These are phyloP conservation scores for Theodoxus fluviatilis DNA, from an alignment of 2,888 invertebrate species.

Conservation along the genomic window DNA sequence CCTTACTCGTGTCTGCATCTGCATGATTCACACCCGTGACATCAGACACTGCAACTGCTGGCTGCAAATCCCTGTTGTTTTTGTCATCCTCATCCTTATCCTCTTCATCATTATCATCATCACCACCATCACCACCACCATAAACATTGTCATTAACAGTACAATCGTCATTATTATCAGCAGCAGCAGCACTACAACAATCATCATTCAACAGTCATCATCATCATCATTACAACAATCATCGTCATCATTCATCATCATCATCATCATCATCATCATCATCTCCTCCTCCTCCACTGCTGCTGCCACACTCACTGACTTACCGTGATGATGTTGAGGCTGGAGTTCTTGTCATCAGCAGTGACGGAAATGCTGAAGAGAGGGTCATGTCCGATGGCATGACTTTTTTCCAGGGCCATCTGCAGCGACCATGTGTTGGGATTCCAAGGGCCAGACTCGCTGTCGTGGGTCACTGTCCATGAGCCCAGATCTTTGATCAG, in stretches of 20 bases:
- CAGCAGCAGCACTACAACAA: not conserved
- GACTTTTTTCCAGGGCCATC: constrained; percentile 37
- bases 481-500: too few relatives aligned
- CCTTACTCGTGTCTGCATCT: too few relatives aligned
- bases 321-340: constrained; percentile 43
- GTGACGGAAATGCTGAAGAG: constrained; percentile 47
- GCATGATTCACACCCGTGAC: too few relatives aligned
- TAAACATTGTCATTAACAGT: not conserved
- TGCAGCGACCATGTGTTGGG: too few relatives aligned
- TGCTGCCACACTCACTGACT: constrained; percentile 20
- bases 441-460: too few relatives aligned
- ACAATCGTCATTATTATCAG: not conserved
- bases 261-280: not conserved
- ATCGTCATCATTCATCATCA: not conserved
- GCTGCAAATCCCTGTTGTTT: too few relatives aligned
- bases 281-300: not conserved
- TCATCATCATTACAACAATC: not conserved
- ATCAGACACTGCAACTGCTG: too few relatives aligned
- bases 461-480: too few relatives aligned
- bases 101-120: too few relatives aligned
- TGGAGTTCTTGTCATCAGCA: constrained; percentile 49
- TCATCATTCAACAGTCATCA: not conserved
- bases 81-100: too few relatives aligned
- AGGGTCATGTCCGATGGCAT: constrained; percentile 34
- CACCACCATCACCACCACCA: too few relatives aligned